Base-by-base conservation (phyloP, 2,797 vertebrate species). In the Cyclopterus lumpus region DNA sequence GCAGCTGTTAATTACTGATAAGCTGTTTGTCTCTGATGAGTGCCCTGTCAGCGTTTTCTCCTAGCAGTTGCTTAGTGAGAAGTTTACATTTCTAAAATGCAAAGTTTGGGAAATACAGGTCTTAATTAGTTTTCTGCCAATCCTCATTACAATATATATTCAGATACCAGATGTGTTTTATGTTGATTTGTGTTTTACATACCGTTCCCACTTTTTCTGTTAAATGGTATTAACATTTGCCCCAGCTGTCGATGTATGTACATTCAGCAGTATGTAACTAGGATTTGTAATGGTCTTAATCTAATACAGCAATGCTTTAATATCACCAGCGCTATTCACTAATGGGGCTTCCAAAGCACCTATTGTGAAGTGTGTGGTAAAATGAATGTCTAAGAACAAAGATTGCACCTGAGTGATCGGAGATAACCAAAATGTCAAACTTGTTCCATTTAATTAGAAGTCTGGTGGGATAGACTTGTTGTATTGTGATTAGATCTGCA, bases 1-100 rank as follows among this genome's bases (percentile, higher is more conserved):
- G 76, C 80, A 86, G 74, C 73, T 75, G 78, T 24, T 73, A 61
- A 68, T 71, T 61, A 60, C 65, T 32, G 81, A 72, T 76, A 46
- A 68, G 61, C 38, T 20, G 30, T 79, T 73, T 81, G 48, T 75
- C 68, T 80, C 28, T 48, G 54, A 42, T 49, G 26, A 62, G 51
- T 46, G 36, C 34, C 54, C 51, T 62, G 30, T 62, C 48, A 65
- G 75, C 32, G 40, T n/a, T 71, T 75, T 71, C 18, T 71, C 18
- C 67, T 26, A 26, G 48, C 34, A 75, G 44, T 51, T 60, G 48
- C 54, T 55, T 20, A 71, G 28, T 42, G 34, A 65, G 51, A 68
- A 5, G 18, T 70, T 75, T 12, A 40, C 16, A 59, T 49, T 75
- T 32, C 4, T 67, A 20, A 49, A 72, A 24, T 34, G 77, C 15